Evolutionary conservation across 2,113 vertebrate species (phyloP).

Genomic region (Coregonus clupeaformis): DNA sequence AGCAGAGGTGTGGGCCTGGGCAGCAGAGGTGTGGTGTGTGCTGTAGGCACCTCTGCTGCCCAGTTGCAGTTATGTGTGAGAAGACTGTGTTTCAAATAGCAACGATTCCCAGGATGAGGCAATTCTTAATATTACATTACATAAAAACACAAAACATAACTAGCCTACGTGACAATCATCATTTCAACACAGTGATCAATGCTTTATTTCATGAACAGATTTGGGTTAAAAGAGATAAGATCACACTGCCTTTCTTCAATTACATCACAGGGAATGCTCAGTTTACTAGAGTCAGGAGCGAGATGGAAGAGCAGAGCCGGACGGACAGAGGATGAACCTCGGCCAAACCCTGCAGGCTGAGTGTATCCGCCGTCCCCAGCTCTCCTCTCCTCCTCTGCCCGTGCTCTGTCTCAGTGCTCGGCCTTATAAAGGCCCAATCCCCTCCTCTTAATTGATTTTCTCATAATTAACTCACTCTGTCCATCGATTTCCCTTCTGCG

Average conservation of each 20-base stretch:
- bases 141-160: neutral
- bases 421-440: slow-evolving; percentile 69
- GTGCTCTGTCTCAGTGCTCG: slow-evolving; percentile 31
- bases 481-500: slow-evolving; percentile 78
- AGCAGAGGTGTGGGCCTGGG: too few species aligned
- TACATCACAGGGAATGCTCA: slow-evolving; percentile 3
- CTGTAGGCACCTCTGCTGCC: too few species aligned
- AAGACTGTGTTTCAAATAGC: slow-evolving; percentile 1
- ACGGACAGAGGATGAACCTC: slow-evolving; percentile 2
- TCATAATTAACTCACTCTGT: slow-evolving; percentile 81
- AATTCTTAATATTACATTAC: neutral
- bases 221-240: neutral
- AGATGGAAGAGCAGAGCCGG: slow-evolving; percentile 13
- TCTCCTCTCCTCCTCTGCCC: slow-evolving; percentile 44
- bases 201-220: neutral
- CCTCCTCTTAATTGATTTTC: slow-evolving; percentile 84
- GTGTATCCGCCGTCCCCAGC: slow-evolving; percentile 24
- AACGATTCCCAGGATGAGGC: neutral
- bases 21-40: too few species aligned
- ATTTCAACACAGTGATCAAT: neutral
- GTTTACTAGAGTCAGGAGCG: too few species aligned
- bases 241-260: neutral
- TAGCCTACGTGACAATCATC: neutral
- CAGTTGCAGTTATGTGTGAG: too few species aligned
- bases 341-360: neutral